Evolutionary conservation across 2,797 vertebrate species (phyloP).

Genomic region (Prionace glauca): DNA sequence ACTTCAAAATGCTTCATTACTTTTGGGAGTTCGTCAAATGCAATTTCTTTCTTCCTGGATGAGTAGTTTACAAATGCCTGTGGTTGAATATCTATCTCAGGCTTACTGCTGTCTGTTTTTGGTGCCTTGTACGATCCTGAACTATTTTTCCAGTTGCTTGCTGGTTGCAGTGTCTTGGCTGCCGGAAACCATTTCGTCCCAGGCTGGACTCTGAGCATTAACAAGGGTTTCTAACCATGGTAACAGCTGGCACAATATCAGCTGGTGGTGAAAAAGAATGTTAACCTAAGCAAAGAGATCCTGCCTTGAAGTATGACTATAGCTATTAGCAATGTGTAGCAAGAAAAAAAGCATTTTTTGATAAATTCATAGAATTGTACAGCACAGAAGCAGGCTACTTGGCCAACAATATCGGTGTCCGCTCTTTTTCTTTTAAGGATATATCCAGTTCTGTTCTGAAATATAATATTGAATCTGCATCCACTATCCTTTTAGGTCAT

Average conservation of each 20-base stretch:
- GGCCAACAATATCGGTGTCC: neutral
- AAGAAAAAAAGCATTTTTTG: neutral
- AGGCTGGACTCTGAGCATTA: neutral
- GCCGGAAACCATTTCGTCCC: no score
- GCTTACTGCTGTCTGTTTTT: neutral
- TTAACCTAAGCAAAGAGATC: neutral
- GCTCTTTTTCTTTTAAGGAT: neutral
- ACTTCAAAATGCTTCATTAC: neutral
- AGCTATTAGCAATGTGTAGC: neutral
- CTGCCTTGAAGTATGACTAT: neutral
- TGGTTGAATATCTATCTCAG: neutral
- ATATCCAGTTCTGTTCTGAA: neutral
- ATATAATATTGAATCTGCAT: neutral
- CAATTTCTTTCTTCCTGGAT: neutral
- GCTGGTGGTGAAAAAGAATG: neutral
- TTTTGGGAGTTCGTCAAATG: neutral
- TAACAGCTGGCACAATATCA: neutral
- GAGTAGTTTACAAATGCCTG: neutral
- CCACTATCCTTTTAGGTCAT: neutral
- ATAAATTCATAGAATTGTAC: neutral
- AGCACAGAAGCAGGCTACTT: neutral
- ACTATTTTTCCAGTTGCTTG: neutral
- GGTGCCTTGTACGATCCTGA: neutral
- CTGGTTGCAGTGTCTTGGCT: no score
- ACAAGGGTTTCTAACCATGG: neutral